Evolutionary conservation across 2,113 vertebrate species (phyloP), one percentile per base, ranked within the genome.

Genomic region (Oryzias javanicus): DNA sequence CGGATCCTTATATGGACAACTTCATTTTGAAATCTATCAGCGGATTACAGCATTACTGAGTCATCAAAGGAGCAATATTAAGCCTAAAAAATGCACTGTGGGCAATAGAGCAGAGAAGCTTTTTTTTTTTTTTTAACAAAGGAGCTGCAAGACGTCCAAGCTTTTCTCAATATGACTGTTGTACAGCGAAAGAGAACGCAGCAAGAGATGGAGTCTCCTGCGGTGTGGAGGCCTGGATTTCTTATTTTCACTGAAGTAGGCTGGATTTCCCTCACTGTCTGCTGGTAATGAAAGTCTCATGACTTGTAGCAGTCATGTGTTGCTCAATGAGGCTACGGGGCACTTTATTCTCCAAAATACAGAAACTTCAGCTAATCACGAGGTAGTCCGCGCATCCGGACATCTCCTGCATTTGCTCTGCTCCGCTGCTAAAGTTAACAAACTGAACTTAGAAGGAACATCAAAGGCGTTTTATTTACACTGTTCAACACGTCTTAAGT

Each of bases 141-240:
- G 18, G 15, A 52, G 19, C 22, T 24, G 17, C 45, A 44, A 14
- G 7, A 25, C 17, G 10, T n/a, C 16, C 0, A 24, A 44, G 14
- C 24, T 56, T 69, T 42, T 19, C 27, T 70, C 45, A 45, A 55
- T 76, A 50, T 70, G 79, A 87, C 59, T 58, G 48, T 64, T 69
- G 62, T 42, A 52, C 60, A 51, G 51, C 61, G 73, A 67, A 80
- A 81, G 52, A 20, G 42, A 50, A 86, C 67, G 69, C 72, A 70
- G 52, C 48, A 50, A 19, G 20, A 69, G 56, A 55, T 19, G 68
- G 50, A 54, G 59, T 56, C 50, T 54, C 45, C 45, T 24, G 46
- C 48, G 47, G 55, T 80, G 84, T 79, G 60, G 72, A 64, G 64
- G 72, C 83, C 81, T 80, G 79, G 77, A 84, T 75, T 82, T 81